A percentile compares a stretch with the other conserved stretches of the same genome.
phyloP scores from a whole-genome alignment of 2,797 vertebrate species.

The Cryptoprocta ferox region DNA sequence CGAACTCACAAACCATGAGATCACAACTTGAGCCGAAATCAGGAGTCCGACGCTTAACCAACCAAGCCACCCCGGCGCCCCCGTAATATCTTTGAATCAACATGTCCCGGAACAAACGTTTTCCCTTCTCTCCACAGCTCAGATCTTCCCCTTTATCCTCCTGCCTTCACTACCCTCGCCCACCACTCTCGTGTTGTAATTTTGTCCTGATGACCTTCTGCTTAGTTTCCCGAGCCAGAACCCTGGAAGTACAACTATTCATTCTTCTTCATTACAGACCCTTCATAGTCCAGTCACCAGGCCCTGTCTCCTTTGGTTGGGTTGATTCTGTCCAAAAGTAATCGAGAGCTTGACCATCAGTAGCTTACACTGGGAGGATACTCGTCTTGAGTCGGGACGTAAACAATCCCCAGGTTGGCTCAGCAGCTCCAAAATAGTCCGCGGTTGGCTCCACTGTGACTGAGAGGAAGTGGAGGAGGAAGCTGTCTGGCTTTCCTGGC shows the following conservation, averaged over 20 bases:
- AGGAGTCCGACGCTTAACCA: too few relatives aligned
- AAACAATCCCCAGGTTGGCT: neutral
- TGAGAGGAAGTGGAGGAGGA: neutral
- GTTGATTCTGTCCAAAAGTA: conserved; percentile 25
- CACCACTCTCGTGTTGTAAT: neutral
- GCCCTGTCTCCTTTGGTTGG: neutral
- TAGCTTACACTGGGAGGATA: neutral
- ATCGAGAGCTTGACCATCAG: neutral
- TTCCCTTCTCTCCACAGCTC: neutral
- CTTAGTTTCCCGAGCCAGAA: conserved; percentile 4
- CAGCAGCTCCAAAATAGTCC: neutral
- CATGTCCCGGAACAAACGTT: neutral
- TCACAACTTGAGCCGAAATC: too few relatives aligned
- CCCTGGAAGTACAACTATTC: neutral
- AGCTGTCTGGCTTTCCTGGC: neutral
- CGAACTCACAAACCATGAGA: too few relatives aligned
- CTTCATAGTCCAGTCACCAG: neutral
- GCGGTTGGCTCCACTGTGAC: neutral
- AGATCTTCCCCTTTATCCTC: neutral
- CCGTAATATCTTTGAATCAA: neutral
- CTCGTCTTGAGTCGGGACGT: neutral
- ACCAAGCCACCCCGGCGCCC: neutral
- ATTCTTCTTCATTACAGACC: neutral
- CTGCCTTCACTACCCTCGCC: too few relatives aligned
- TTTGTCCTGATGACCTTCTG: neutral